Base-by-base conservation (phyloP, 2,797 vertebrate genomes). In the Loriculus beryllinus region DNA sequence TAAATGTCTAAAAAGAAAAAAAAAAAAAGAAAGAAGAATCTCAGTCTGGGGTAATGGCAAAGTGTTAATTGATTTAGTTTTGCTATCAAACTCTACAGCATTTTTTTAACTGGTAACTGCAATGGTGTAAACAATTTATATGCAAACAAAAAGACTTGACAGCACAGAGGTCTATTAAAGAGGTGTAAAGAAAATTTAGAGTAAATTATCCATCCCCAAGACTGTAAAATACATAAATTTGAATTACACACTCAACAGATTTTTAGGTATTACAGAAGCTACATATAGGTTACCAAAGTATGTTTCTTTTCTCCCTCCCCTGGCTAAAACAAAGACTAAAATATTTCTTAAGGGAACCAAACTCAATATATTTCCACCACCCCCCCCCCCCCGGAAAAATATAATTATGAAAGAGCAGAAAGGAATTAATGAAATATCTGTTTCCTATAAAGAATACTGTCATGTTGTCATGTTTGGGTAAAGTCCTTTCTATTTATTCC, bases 1-100 rank as follows among this genome's bases (percentile, higher is more conserved):
- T 94, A 81, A 90, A 93, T 17, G 63, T n/a, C 95, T 95, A 42
- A 63, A 95, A 90, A 70, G 18, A 78, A 90, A 82, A 20, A 43
- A 86, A 86, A 81, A 82, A 33, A 56, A 56, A 33, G 40, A 92
- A 84, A 83, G 14, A 72, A 75, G 75, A 68, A 62, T 40, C 51
- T 96, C 75, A 94, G 79, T 71, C 49, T 77, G 35, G 43, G 42
- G 29, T 42, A 85, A 80, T 1, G 80, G 31, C 37, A 87, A 88
- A 93, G 60, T n/a, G 21, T 65, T 59, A 67, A 48, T 22, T 82
- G 37, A 37, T 82, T 83, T 72, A 76, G 18, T 68, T 93, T 86
- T 92, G 60, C 51, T 91, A 19, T 67, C 67, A 86, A 64, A 70
- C 21, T 69, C 40, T 62, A 90, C 31, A 72, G 76, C 70, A 60